These are phyloP conservation scores for Branchellion lobata DNA, from an alignment of 2,888 invertebrate genomes.

Conservation along the genomic window DNA sequence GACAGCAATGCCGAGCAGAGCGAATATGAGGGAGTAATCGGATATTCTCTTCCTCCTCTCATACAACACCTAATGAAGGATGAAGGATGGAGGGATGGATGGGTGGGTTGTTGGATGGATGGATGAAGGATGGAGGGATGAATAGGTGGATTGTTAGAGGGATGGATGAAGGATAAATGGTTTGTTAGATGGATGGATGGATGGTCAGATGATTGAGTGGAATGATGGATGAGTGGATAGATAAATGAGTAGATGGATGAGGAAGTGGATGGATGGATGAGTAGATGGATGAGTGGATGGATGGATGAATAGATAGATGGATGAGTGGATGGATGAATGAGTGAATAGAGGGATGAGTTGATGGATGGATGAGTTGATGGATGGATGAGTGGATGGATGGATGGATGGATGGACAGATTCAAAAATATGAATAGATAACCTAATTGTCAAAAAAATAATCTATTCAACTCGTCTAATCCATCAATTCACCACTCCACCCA, in stretches of 20 bases:
- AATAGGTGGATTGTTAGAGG: background rate
- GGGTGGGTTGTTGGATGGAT: background rate
- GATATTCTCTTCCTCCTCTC: constrained; percentile 44
- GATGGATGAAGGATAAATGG: background rate
- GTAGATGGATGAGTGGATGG: background rate
- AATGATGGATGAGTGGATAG: background rate
- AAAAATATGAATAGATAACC: too few relatives aligned
- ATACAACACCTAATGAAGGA: constrained; percentile 25
- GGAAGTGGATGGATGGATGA: background rate
- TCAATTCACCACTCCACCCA: too few relatives aligned
- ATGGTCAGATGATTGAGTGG: background rate
- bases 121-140: background rate
- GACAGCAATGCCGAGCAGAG: constrained; percentile 41
- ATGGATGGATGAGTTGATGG: background rate
- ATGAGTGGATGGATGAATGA: background rate
- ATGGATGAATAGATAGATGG: background rate
- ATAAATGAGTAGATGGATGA: background rate
- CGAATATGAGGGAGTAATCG: constrained; percentile 44
- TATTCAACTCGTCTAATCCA: too few relatives aligned
- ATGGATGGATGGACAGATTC: too few relatives aligned
- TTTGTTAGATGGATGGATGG: background rate
- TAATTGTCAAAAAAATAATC: too few relatives aligned
- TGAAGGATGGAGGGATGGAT: background rate
- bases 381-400: background rate
- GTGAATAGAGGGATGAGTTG: background rate